phyloP scores from a whole-genome alignment of 2,797 vertebrate genomes.

The Anas bernieri region DNA sequence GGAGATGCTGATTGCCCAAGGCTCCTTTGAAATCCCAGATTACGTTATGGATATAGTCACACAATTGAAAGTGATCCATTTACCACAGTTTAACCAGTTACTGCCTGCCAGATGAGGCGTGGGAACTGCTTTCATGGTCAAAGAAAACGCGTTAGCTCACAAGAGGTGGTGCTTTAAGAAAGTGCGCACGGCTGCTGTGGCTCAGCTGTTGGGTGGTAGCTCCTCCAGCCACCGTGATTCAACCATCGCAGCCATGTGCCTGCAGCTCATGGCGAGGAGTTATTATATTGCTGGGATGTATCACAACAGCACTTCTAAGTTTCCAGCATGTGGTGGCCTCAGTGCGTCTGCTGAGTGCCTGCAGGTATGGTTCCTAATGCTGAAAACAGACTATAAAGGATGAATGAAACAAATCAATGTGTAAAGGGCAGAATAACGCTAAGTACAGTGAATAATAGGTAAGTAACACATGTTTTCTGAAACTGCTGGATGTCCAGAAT shows the following conservation, averaged over 20 bases:
- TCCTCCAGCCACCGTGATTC: background rate
- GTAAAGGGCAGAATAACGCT: background rate
- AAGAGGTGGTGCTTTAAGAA: background rate
- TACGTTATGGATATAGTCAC: constrained; percentile 52
- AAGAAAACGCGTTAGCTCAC: background rate
- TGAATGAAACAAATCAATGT: accelerated
- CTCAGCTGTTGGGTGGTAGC: accelerated
- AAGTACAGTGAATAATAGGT: background rate
- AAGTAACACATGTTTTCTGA: background rate
- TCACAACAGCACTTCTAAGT: background rate
- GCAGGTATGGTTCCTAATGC: accelerated
- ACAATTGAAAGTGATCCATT: constrained; percentile 58
- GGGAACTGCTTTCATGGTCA: background rate
- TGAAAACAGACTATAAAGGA: background rate
- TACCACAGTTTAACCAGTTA: constrained; percentile 58
- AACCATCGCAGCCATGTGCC: background rate
- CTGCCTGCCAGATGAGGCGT: constrained; percentile 3
- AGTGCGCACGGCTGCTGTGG: accelerated
- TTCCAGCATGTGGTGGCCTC: background rate
- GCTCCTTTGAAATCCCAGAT: constrained; percentile 60
- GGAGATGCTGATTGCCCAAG: constrained; percentile 46
- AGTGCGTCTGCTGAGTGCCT: background rate
- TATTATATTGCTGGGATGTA: background rate
- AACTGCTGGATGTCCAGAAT: background rate
- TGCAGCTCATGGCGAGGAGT: background rate